Evolutionary conservation across 2,797 vertebrate genomes (phyloP).

Genomic region (Lates japonicus): DNA sequence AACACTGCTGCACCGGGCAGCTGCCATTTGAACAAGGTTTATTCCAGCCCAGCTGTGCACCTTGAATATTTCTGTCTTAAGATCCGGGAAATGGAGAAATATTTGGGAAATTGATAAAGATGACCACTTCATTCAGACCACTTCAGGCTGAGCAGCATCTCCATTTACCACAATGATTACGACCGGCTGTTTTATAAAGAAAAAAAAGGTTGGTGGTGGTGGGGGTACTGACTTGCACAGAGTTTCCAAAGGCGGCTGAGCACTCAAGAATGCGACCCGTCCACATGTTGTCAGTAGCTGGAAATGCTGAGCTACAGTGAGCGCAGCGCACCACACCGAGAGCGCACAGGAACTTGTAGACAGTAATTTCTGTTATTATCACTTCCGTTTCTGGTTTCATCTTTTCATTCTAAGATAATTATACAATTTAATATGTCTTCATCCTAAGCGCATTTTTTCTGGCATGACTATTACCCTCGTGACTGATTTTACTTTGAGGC

Average conservation of each 20-base stretch:
- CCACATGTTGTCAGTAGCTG: conserved; percentile 47
- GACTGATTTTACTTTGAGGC: conserved; percentile 53
- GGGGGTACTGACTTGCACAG: conserved; percentile 11
- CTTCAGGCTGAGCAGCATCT: not conserved
- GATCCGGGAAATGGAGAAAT: not conserved
- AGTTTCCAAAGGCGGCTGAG: conserved; percentile 50
- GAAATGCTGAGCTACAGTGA: conserved; percentile 13
- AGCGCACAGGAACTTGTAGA: conserved; percentile 39
- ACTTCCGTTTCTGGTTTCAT: not conserved
- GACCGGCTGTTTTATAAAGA: conserved; percentile 12
- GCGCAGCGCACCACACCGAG: conserved; percentile 27
- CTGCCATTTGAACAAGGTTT: not conserved
- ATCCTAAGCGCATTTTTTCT: not conserved
- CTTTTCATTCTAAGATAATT: not conserved
- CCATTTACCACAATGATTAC: conserved; percentile 3
- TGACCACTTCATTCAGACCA: too few species aligned
- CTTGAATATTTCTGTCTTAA: not conserved
- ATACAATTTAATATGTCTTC: too few species aligned
- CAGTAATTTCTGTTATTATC: not conserved
- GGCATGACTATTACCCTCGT: conserved; percentile 30
- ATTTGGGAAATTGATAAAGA: not conserved
- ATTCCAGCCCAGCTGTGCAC: not conserved
- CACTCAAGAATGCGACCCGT: conserved; percentile 30
- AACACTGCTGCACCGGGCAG: not conserved
- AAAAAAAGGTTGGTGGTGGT: too few species aligned